phyloP scores from a whole-genome alignment of 2,888 invertebrate species.

The Epinotia demarniana region DNA sequence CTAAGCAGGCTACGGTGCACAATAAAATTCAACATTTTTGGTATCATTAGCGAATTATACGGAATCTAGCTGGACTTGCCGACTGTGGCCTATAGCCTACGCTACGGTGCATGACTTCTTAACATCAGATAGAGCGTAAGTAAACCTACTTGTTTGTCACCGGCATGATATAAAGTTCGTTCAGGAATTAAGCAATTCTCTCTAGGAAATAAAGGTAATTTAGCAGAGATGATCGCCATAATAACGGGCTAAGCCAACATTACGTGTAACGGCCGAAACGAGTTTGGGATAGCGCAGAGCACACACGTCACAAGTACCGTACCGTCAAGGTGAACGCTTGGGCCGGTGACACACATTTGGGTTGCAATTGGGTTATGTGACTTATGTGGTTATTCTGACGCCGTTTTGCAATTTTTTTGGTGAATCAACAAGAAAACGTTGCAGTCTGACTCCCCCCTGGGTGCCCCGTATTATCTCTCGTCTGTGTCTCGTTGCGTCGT shows the following conservation, averaged over 20 bases:
- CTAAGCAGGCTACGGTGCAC: too few relatives aligned
- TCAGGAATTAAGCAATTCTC: background rate
- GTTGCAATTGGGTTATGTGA: background rate
- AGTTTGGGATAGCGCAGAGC: background rate
- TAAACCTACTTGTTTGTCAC: too few relatives aligned
- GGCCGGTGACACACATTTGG: background rate
- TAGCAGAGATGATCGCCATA: background rate
- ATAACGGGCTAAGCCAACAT: background rate
- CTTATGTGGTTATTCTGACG: background rate
- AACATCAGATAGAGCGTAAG: too few relatives aligned
- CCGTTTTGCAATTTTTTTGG: too few relatives aligned
- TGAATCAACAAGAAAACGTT: too few relatives aligned
- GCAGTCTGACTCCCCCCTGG: too few relatives aligned
- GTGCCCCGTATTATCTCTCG: too few relatives aligned
- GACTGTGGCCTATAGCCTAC: background rate
- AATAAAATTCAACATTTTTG: background rate
- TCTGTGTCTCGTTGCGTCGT: too few relatives aligned
- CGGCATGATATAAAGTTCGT: too few relatives aligned
- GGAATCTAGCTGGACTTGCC: background rate
- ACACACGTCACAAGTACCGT: slow-evolving; percentile 1
- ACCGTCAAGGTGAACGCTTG: background rate
- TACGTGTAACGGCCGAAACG: background rate
- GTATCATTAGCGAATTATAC: background rate
- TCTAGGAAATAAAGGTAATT: background rate
- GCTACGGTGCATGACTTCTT: too few relatives aligned